Base-by-base conservation (phyloP, 1,140 invertebrate species). In the Caerostris extrusa region DNA sequence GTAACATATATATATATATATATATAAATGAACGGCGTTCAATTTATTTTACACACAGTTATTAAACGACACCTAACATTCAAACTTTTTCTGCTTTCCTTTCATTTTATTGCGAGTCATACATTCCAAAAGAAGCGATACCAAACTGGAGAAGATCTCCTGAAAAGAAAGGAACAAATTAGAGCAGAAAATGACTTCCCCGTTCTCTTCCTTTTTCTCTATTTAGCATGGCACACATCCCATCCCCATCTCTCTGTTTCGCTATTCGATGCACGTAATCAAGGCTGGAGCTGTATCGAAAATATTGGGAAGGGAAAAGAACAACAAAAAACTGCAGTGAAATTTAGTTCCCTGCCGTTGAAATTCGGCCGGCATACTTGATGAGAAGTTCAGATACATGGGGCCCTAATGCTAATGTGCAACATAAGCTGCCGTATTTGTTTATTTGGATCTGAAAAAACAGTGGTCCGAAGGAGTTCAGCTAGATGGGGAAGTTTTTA, bases 211-310 rank as follows among this genome's bases (percentile, higher is more conserved):
- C 17, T 6, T 8, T 19, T 53, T 17, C 58, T n/a, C 77, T 82
- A n/a, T 91, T 83, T 58, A 58, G 58, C 81, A 58, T 83, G 34
- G 58, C 0, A 56, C 19, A 34, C 34, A n/a, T 34, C 34, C n/a
- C n/a, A n/a, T 34, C 34, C 34, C 34, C 34, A 34, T 34, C 19
- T 58, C 17, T 12, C 58, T 89, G 55, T 69, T 91, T 34, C 19
- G 3, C 14, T 12, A 91, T 91, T 91, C 90, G 17, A 64, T 14
- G 90, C 90, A 85, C 90, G 77, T 91, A 83, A 91, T 91, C 90
- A 90, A 34, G 19, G 34, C 8, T 81, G 5, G 3, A 58, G 81
- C 7, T 64, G 17, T 64, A 64, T 91, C 81, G 81, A 83, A 56
- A 85, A 56, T 61, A 91, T 34, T 81, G 55, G 19, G 89, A 83